Conservation (phyloP, 2,888 invertebrate genomes). For the Clostera curtula region DNA sequence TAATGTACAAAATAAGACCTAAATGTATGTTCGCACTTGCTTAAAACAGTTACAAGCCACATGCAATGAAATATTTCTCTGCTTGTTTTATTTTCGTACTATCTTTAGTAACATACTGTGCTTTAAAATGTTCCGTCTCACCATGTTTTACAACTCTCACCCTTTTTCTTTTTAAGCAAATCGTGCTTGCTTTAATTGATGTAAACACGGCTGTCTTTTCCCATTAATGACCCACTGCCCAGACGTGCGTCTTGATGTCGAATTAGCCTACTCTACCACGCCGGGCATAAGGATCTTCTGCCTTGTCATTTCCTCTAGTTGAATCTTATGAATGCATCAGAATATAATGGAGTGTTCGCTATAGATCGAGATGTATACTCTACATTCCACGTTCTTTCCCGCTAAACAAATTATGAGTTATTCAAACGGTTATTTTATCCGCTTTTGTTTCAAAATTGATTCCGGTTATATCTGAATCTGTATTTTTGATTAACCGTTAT, state of each 20-base stretch:
- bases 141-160: slow-evolving; percentile 4
- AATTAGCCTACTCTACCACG: no score
- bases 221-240: no score
- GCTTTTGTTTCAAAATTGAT: slow-evolving; percentile 25
- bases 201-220: no score
- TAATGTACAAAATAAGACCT: no score
- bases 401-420: slow-evolving; percentile 25
- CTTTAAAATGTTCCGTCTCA: slow-evolving; percentile 8
- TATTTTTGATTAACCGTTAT: slow-evolving; percentile 23
- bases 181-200: slow-evolving; percentile 16
- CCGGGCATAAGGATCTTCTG: no score
- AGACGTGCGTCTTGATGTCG: no score
- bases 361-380: slow-evolving; percentile 25
- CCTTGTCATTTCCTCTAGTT: no score
- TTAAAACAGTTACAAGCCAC: background rate
- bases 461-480: no score
- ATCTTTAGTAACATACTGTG: slow-evolving; percentile 6
- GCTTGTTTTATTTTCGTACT: slow-evolving; percentile 5
- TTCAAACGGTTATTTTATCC: slow-evolving; percentile 28
- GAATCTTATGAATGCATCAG: no score
- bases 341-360: no score
- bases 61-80: slow-evolving; percentile 12
- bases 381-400: slow-evolving; percentile 17
- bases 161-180: slow-evolving; percentile 7
- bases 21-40: slow-evolving; percentile 1